phyloP scores from a whole-genome alignment of 1,140 invertebrate genomes.

The Lordiphosa stackelbergi region DNA sequence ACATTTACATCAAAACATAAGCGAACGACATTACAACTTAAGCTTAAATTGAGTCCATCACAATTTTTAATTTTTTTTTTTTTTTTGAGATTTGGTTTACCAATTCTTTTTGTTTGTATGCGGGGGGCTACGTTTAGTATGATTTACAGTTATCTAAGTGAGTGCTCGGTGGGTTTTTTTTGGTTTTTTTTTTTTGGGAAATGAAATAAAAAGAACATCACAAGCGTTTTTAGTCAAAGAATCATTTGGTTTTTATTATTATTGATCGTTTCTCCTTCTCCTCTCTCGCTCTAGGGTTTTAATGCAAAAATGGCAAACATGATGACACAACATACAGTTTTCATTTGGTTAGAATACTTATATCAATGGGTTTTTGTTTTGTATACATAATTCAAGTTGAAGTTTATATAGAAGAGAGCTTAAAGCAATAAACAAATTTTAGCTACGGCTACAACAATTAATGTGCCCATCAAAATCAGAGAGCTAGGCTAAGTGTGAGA shows the following conservation, averaged over 20 bases:
- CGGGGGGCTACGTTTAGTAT: constrained; percentile 2
- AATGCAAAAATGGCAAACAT: constrained; percentile 34
- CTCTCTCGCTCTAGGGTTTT: neutral
- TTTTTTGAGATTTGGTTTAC: constrained; percentile 20
- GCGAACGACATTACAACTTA: constrained; percentile 56
- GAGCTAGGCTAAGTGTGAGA: no score
- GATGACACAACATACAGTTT: constrained; percentile 34
- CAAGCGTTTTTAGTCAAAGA: constrained; percentile 76
- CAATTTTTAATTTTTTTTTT: constrained; percentile 63
- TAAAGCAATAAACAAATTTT: constrained; percentile 10
- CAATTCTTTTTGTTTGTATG: constrained; percentile 28
- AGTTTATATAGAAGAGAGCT: constrained; percentile 6
- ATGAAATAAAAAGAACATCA: constrained; percentile 75
- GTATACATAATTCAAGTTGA: constrained; percentile 5
- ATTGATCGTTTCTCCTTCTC: constrained; percentile 63
- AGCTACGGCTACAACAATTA: constrained; percentile 11
- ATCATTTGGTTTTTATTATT: constrained; percentile 66
- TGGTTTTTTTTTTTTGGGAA: constrained; percentile 21
- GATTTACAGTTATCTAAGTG: constrained; percentile 25
- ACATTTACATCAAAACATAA: constrained; percentile 23
- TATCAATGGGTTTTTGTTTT: constrained; percentile 24
- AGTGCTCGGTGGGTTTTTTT: constrained; percentile 60
- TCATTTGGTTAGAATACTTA: constrained; percentile 25
- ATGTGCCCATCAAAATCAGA: no score
- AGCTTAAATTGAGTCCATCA: constrained; percentile 76